A percentile compares a stretch with the other conserved stretches of the same genome.
Evolutionary conservation across 1,140 invertebrate species (phyloP).

Genomic region (Drosophila busckii): DNA sequence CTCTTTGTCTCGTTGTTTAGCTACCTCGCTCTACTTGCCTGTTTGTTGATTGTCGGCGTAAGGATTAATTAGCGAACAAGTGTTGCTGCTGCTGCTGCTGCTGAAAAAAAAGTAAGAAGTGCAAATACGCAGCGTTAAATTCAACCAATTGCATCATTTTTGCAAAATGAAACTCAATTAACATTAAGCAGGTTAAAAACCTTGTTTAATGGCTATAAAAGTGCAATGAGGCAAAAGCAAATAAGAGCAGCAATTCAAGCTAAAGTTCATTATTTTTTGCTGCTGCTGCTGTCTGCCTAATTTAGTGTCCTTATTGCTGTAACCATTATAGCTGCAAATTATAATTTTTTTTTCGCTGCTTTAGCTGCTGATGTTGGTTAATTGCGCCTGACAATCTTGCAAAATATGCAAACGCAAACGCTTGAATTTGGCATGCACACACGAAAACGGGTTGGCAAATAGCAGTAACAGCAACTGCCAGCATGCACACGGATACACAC

Average conservation of each 20-base stretch:
- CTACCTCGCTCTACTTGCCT: constrained; percentile 20
- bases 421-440: constrained; percentile 74
- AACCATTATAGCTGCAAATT: constrained; percentile 68
- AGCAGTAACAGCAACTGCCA: constrained; percentile 53
- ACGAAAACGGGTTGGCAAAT: constrained; percentile 71
- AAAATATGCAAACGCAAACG: constrained; percentile 75
- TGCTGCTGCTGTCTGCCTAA: too few species aligned
- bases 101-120: constrained; percentile 24
- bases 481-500: constrained; percentile 37
- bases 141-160: constrained; percentile 71
- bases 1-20: neutral
- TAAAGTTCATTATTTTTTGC: too few species aligned
- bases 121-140: constrained; percentile 23
- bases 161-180: constrained; percentile 61
- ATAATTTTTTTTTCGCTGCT: constrained; percentile 53
- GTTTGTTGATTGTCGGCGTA: constrained; percentile 64
- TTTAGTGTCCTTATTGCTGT: constrained; percentile 44
- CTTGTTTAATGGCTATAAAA: constrained; percentile 6
- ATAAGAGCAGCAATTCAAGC: too few species aligned
- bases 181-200: neutral
- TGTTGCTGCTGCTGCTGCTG: too few species aligned
- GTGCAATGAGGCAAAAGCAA: too few species aligned
- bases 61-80: constrained; percentile 77
- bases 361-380: constrained; percentile 64
- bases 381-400: constrained; percentile 72